A percentile compares a stretch with the other conserved stretches of the same genome.
Conservation (phyloP, 2,113 vertebrate genomes). For the Bucco capensis region DNA sequence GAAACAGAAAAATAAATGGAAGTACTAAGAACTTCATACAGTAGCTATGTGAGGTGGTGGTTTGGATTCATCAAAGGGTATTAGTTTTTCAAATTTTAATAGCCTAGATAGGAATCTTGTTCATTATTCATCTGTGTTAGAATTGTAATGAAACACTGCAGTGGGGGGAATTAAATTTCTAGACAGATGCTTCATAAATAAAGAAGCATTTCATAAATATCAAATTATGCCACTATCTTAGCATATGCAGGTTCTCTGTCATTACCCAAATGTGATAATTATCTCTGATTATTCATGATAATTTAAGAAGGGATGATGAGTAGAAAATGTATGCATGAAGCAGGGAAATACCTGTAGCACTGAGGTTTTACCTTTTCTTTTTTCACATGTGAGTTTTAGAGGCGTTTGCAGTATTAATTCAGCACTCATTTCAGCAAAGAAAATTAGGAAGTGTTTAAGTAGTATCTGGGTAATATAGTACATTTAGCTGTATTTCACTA, state of each 20-base stretch:
- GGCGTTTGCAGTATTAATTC: background rate
- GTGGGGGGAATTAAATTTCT: constrained; percentile 2
- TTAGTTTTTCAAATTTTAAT: constrained; percentile 43
- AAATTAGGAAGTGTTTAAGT: background rate
- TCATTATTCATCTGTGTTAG: constrained; percentile 53
- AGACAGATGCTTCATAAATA: constrained; percentile 52
- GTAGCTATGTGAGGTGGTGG: constrained; percentile 32
- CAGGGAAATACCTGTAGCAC: background rate
- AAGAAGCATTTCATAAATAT: constrained; percentile 63
- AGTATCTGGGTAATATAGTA: background rate
- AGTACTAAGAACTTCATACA: constrained; percentile 7
- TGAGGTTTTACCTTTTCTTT: background rate
- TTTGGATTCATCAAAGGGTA: constrained; percentile 39
- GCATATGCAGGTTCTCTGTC: constrained; percentile 8
- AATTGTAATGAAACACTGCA: constrained; percentile 39
- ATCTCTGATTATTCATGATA: constrained; percentile 28
- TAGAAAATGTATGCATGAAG: constrained; percentile 27
- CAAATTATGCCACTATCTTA: constrained; percentile 39
- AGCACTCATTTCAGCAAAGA: background rate
- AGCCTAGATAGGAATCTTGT: constrained; percentile 28
- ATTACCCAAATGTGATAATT: constrained; percentile 56
- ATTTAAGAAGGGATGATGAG: constrained; percentile 48
- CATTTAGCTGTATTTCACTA: background rate
- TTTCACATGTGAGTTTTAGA: background rate
- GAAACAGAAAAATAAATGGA: constrained; percentile 32